These are phyloP conservation scores for Rhopalosiphum nymphaeae DNA, from an alignment of 2,888 invertebrate species.

Conservation along the genomic window DNA sequence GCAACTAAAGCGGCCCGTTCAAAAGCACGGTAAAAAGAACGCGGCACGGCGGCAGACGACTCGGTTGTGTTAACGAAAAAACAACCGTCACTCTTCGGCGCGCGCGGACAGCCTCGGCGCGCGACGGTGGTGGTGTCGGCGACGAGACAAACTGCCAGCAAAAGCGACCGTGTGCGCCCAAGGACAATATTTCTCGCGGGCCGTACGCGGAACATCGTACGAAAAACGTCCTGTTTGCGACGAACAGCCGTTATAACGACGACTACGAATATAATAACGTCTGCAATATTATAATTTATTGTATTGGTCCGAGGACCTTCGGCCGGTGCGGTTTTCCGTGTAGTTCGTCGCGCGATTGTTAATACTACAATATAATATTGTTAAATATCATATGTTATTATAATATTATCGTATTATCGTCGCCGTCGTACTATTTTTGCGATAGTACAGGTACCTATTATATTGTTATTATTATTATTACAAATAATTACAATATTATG, in stretches of 20 bases:
- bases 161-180: not conserved
- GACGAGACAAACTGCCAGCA: not conserved
- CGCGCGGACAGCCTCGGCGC: not conserved
- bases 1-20: too few relatives aligned
- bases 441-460: not conserved
- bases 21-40: too few relatives aligned
- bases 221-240: not conserved
- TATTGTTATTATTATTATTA: not conserved
- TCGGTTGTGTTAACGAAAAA: not conserved
- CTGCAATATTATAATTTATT: not conserved
- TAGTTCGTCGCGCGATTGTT: not conserved
- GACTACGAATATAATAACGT: not conserved
- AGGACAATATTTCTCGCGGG: not conserved
- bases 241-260: not conserved
- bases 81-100: not conserved
- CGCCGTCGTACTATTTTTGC: too few relatives aligned
- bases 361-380: not conserved
- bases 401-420: not conserved
- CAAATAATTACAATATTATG: slow-evolving; percentile 1
- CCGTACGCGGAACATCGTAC: not conserved
- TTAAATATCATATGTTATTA: not conserved
- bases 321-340: not conserved
- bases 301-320: not conserved
- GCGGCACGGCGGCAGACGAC: too few relatives aligned
- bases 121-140: not conserved